Percentiles rank a stretch among this genome's conserved stretches.
Conservation (phyloP, 1,140 invertebrate species). For the Phortica variegata region DNA sequence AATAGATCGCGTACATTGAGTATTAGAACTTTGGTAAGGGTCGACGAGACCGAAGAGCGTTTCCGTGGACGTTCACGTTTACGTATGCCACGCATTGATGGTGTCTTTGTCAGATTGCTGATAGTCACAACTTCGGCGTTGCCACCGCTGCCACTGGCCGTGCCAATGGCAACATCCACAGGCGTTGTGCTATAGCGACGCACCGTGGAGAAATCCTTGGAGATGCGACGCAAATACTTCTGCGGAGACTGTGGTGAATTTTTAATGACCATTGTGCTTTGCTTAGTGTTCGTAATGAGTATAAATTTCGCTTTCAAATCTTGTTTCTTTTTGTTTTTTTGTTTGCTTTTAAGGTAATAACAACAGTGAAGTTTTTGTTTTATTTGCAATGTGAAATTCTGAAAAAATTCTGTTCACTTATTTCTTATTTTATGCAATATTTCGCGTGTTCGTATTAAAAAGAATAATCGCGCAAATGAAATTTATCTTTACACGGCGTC, state of each 20-base stretch:
- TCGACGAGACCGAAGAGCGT: slow-evolving; percentile 51
- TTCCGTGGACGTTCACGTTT: slow-evolving; percentile 38
- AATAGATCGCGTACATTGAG: slow-evolving; percentile 54
- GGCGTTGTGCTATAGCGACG: slow-evolving; percentile 48
- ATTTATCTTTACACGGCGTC: too few species aligned
- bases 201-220: slow-evolving; percentile 50
- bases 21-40: slow-evolving; percentile 53
- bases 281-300: neutral
- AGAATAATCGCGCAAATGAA: too few species aligned
- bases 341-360: neutral
- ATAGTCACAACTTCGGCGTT: neutral
- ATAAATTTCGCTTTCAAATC: too few species aligned
- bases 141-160: slow-evolving; percentile 16
- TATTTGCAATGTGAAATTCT: neutral
- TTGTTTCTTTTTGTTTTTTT: neutral
- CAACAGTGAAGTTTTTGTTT: too few species aligned
- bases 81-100: slow-evolving; percentile 38
- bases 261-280: slow-evolving; percentile 29
- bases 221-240: slow-evolving; percentile 47
- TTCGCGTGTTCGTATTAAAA: slow-evolving; percentile 6
- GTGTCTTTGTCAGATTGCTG: neutral
- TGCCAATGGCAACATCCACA: slow-evolving; percentile 11
- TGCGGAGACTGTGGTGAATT: slow-evolving; percentile 40
- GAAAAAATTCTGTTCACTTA: neutral
- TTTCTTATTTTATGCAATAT: slow-evolving; percentile 34